Evolutionary conservation across 2,797 vertebrate genomes (phyloP), one percentile per base, ranked within the genome.

Genomic region (Alosa sapidissima): DNA sequence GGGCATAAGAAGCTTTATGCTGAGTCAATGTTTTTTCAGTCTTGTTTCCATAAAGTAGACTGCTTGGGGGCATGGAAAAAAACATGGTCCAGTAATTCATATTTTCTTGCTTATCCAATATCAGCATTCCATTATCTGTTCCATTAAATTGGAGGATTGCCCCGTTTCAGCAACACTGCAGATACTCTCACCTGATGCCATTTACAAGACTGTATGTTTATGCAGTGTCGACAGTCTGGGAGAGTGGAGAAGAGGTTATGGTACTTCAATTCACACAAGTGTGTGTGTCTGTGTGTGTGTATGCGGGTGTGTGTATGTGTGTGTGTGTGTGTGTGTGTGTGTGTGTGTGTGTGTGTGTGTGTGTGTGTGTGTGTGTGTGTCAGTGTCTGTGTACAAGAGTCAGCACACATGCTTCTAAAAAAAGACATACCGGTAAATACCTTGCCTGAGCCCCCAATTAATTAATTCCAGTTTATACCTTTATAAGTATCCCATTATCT

Each of bases 61-160:
- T 78, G 72, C 72, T 78, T 78, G 16, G 5, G 5, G 72, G 36
- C 72, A 45, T 75, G 33, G 11, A 41, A 41, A 68, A 65, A 33
- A 11, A 13, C 65, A 33, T 75, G 68, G 68, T 45, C 33, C n/a
- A 65, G 60, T 65, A 65, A 65, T 65, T 16, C 16, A 47, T 78
- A 45, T 45, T 78, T 78, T 45, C 21, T 24, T 78, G 72, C 41
- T 78, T 78, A 78, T 21, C 72, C 72, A 78, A 45, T 47, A 78
- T 45, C 72, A 78, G 41, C 72, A 78, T 47, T 78, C 41, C 19
- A 78, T 78, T 78, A 78, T 78, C 68, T 45, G 11, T 41, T 41
- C 72, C 72, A 78, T 78, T 47, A 47, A 78, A 41, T 47, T 14
- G 45, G 16, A 45, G 72, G 72, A 78, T 36, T 78, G 72, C 21